A percentile compares a stretch with the other conserved stretches of the same genome.
phyloP scores from a whole-genome alignment of 2,797 vertebrate species.

The Alouatta caraya region DNA sequence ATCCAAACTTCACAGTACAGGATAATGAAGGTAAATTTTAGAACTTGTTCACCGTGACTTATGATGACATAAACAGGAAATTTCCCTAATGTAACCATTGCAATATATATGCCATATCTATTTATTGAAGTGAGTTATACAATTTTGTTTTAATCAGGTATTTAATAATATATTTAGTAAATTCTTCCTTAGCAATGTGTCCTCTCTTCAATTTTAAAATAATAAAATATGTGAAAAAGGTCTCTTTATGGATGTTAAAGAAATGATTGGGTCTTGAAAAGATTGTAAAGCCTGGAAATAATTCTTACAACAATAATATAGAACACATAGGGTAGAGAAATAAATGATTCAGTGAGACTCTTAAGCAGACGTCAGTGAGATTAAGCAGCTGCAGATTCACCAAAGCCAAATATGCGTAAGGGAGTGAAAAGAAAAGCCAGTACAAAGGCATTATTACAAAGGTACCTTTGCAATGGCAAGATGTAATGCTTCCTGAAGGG shows the following conservation, averaged over 20 bases:
- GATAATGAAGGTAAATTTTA: constrained; percentile 94
- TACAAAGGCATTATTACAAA: background rate
- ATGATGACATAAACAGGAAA: background rate
- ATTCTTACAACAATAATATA: background rate
- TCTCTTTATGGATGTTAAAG: background rate
- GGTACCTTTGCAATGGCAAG: background rate
- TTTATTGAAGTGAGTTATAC: background rate
- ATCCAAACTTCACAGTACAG: constrained; percentile 97
- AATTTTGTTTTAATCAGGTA: background rate
- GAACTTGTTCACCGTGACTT: background rate
- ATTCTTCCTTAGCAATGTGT: background rate
- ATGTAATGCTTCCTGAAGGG: too few relatives aligned
- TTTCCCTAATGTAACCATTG: background rate
- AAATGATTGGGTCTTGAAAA: background rate
- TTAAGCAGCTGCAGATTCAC: background rate
- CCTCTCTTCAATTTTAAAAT: background rate
- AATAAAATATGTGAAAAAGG: background rate
- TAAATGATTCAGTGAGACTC: background rate
- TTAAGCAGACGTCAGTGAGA: background rate
- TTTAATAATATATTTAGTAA: background rate
- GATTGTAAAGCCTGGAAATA: background rate
- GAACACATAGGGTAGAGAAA: background rate
- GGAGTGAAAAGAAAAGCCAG: background rate
- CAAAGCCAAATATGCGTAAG: background rate
- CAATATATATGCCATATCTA: background rate